phyloP scores from a whole-genome alignment of 1,140 invertebrate genomes.

The Epicauta chinensis region DNA sequence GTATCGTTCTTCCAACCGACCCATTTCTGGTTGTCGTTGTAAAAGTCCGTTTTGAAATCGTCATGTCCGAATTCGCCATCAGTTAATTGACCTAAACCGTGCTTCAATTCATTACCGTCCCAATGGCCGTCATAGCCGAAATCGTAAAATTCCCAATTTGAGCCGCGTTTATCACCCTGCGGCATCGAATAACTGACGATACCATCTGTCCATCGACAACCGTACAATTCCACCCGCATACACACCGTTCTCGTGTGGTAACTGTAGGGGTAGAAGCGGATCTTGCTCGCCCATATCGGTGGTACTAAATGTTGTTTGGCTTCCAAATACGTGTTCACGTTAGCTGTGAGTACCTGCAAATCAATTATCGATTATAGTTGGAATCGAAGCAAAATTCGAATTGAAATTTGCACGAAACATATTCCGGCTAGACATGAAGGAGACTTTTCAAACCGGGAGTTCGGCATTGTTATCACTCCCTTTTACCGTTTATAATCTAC shows the following conservation, averaged over 20 bases:
- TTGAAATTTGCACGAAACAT: too few species aligned
- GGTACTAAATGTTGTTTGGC: conserved; percentile 64
- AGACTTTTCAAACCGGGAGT: neutral
- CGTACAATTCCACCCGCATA: conserved; percentile 72
- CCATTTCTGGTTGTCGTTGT: conserved; percentile 69
- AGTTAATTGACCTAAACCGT: conserved; percentile 81
- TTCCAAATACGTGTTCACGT: conserved; percentile 78
- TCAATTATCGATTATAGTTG: neutral
- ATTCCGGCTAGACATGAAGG: too few species aligned
- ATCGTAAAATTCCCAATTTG: conserved; percentile 71
- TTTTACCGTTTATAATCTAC: conserved; percentile 8
- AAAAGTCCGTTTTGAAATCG: conserved; percentile 66
- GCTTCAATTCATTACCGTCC: conserved; percentile 49
- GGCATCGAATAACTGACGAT: conserved; percentile 76
- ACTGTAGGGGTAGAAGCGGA: conserved; percentile 70
- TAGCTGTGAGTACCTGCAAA: conserved; percentile 67
- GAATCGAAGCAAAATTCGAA: neutral
- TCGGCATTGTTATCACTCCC: conserved; percentile 14
- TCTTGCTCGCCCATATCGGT: conserved; percentile 64
- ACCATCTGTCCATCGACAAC: conserved; percentile 67
- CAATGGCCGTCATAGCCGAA: conserved; percentile 69
- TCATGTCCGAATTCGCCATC: conserved; percentile 57
- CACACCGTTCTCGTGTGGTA: conserved; percentile 67
- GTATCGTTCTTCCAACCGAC: conserved; percentile 87
- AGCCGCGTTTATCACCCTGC: conserved; percentile 66